These are phyloP conservation scores for Atrichornis clamosus DNA, from an alignment of 2,113 vertebrate genomes.

Conservation along the genomic window DNA sequence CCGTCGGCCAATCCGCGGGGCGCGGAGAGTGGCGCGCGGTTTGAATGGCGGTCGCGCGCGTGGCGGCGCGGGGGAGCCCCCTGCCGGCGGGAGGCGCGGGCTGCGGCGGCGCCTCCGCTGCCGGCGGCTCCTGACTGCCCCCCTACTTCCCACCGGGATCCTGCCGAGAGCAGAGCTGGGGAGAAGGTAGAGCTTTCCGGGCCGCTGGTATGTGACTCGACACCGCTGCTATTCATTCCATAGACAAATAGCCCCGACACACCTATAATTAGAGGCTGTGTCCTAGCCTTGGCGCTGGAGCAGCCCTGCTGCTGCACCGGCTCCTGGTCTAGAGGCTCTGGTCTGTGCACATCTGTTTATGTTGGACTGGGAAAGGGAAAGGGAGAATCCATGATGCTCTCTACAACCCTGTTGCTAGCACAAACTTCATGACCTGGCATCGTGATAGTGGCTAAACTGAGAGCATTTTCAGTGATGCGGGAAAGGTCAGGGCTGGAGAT, in stretches of 20 bases:
- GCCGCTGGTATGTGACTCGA: neutral
- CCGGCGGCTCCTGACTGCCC: accelerated
- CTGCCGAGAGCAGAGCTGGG: neutral
- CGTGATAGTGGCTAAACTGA: neutral
- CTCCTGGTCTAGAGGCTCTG: neutral
- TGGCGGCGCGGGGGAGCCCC: neutral
- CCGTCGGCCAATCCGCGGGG: conserved; percentile 4
- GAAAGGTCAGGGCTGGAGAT: neutral
- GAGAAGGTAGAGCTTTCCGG: neutral
- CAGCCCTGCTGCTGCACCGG: neutral
- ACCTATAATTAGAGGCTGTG: conserved; percentile 1
- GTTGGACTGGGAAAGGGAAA: neutral
- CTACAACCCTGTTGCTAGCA: neutral
- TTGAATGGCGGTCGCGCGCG: conserved; percentile 16
- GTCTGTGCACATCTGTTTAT: neutral
- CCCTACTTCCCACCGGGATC: neutral
- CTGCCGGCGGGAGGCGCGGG: neutral
- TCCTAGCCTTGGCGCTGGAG: neutral
- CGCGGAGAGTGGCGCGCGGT: conserved; percentile 35
- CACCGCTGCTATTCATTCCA: neutral
- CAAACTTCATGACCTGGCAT: neutral
- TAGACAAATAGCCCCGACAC: neutral
- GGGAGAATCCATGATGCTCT: neutral
- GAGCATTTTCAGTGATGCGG: neutral
- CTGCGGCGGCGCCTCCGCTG: neutral